Base-by-base conservation (phyloP, 2,797 vertebrate genomes). In the Sebastes hopkinsi region DNA sequence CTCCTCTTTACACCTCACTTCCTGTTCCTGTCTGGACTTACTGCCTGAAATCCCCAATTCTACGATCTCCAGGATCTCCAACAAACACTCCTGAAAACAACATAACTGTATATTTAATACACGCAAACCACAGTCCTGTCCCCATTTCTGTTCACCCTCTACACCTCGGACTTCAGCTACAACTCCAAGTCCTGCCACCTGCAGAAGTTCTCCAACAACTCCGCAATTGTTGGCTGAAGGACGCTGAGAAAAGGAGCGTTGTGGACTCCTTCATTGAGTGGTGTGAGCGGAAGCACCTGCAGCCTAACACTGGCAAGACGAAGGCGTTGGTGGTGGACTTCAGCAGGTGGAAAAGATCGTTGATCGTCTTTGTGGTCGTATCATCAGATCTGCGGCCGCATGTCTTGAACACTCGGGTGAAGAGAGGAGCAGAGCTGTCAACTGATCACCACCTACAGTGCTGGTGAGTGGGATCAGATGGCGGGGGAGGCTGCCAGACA, bases 1-100 rank as follows among this genome's bases (percentile, higher is more conserved):
- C 73, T 97, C 95, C 22, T 96, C 97, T 94, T 98, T 99, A 88
- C 95, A 96, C 23, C 95, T 96, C 84, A 97, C 94, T 75, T 98
- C 97, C 91, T 97, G 95, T 50, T 97, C 97, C 22, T 95, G 96
- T 92, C 95, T 96, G 60, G 98, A 99, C 82, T 98, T 98, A 86
- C 95, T 97, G 84, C 98, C 98, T 0, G 98, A 98, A 90, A 99
- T 97, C 22, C 98, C 98, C 77, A 99, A 91, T 91, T 99, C 98
- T 73, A 99, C 97, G n/a, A 98, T 99, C 89, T 98, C 97, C 73
- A 99, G 87, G 23, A 99, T 96, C 91, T 98, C 97, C 56, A 96
- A 96, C 72, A 99, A 93, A 82, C 97, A 99, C 71, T 98, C 97
- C 97, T 98, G 77, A 70, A 84, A 30, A 55, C 13, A 65, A 30